phyloP scores from a whole-genome alignment of 2,797 vertebrate species.

The Amazona finschi region DNA sequence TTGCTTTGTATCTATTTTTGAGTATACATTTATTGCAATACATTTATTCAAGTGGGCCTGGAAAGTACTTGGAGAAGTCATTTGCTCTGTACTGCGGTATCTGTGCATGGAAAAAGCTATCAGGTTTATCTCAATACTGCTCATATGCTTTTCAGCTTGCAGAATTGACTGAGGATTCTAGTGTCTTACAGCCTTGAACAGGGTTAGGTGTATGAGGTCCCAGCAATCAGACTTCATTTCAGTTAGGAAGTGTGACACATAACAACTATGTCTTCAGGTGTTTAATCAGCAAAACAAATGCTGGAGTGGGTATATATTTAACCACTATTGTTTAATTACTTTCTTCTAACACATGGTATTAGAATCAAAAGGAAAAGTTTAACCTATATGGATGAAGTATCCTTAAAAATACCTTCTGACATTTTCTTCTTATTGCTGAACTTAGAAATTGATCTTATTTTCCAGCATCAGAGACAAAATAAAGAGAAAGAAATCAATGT shows the following conservation, averaged over 20 bases:
- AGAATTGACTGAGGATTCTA: background rate
- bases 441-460: conserved; percentile 62
- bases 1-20: background rate
- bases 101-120: fast-evolving
- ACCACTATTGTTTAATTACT: background rate
- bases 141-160: background rate
- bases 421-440: conserved; percentile 56
- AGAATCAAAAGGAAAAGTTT: conserved; percentile 1
- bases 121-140: background rate
- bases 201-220: background rate
- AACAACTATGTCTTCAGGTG: background rate
- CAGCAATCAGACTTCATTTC: background rate
- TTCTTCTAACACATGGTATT: background rate
- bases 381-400: background rate
- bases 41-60: background rate
- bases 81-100: background rate
- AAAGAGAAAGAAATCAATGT: conserved; percentile 45
- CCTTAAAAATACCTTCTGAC: conserved; percentile 34
- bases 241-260: background rate
- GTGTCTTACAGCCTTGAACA: background rate
- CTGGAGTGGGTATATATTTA: background rate
- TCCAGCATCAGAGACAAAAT: conserved; percentile 45
- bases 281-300: background rate
- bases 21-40: background rate
- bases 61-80: background rate